A percentile compares a stretch with the other conserved stretches of the same genome.
Evolutionary conservation across 2,113 vertebrate genomes (phyloP).

Genomic region (Nicator chloris): DNA sequence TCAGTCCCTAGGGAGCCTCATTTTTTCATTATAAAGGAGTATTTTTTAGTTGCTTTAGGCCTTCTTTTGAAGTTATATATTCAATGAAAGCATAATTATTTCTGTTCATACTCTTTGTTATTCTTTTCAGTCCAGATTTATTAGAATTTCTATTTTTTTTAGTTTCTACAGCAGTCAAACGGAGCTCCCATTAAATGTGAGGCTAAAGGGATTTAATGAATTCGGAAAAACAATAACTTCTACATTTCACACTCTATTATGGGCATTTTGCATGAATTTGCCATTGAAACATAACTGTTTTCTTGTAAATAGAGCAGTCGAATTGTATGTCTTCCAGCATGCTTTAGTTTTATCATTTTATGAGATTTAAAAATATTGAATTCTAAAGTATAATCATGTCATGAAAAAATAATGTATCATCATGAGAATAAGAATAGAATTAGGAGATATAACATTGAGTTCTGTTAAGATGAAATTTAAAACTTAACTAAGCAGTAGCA

Average conservation of each 20-base stretch:
- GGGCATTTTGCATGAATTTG: not conserved
- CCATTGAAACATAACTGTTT: not conserved
- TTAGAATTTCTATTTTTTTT: not conserved
- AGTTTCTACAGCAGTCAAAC: not conserved
- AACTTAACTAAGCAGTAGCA: not conserved
- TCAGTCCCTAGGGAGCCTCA: not conserved
- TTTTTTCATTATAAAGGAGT: not conserved
- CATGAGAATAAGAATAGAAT: not conserved
- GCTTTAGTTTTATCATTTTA: not conserved
- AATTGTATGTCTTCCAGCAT: not conserved
- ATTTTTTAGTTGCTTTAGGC: not conserved
- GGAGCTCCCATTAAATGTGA: not conserved
- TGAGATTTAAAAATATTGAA: not conserved
- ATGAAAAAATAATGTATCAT: not conserved
- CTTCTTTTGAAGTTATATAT: not conserved
- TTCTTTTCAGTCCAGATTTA: not conserved
- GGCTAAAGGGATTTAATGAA: not conserved
- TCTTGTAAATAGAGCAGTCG: not conserved
- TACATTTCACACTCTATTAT: not conserved
- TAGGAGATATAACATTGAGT: not conserved
- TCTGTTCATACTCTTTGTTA: not conserved
- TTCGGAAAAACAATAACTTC: not conserved
- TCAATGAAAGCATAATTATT: not conserved
- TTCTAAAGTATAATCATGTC: not conserved
- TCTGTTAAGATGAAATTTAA: not conserved